Conservation (phyloP, 2,888 invertebrate species). For the Polylopha cassiicola region DNA sequence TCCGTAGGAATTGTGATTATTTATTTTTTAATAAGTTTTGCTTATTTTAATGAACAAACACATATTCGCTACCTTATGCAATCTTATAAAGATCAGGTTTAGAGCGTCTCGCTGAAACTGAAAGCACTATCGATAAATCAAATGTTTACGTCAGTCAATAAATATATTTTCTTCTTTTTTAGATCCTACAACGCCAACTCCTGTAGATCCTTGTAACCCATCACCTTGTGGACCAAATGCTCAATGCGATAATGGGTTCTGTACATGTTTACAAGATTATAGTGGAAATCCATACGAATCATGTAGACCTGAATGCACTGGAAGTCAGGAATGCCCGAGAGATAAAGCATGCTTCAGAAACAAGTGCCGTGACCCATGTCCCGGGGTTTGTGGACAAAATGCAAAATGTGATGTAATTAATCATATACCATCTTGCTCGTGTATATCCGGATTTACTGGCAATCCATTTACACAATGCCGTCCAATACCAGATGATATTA, state of each 20-base stretch:
- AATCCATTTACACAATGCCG: constrained; percentile 81
- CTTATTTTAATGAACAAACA: constrained; percentile 1
- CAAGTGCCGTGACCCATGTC: constrained; percentile 86
- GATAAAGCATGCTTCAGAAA: constrained; percentile 84
- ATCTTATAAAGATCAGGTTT: too few relatives aligned
- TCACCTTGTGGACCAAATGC: constrained; percentile 86
- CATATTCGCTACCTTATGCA: too few relatives aligned
- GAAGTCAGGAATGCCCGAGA: constrained; percentile 83
- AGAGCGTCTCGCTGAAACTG: too few relatives aligned
- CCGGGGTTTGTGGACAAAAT: constrained; percentile 84
- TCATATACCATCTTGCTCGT: constrained; percentile 85
- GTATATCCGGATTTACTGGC: constrained; percentile 82
- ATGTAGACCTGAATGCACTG: constrained; percentile 84
- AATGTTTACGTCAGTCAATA: constrained; percentile 26
- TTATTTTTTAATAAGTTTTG: too few relatives aligned
- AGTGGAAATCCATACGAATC: constrained; percentile 83
- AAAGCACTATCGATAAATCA: neutral
- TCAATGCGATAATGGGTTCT: constrained; percentile 81
- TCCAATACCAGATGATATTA: constrained; percentile 43
- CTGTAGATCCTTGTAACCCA: constrained; percentile 80
- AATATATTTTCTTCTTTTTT: constrained; percentile 32
- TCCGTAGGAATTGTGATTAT: too few relatives aligned
- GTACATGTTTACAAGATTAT: constrained; percentile 82
- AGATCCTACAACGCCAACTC: constrained; percentile 56
- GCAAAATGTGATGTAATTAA: constrained; percentile 85